Conservation (phyloP, 2,888 invertebrate genomes). For the Diploptera punctata region DNA sequence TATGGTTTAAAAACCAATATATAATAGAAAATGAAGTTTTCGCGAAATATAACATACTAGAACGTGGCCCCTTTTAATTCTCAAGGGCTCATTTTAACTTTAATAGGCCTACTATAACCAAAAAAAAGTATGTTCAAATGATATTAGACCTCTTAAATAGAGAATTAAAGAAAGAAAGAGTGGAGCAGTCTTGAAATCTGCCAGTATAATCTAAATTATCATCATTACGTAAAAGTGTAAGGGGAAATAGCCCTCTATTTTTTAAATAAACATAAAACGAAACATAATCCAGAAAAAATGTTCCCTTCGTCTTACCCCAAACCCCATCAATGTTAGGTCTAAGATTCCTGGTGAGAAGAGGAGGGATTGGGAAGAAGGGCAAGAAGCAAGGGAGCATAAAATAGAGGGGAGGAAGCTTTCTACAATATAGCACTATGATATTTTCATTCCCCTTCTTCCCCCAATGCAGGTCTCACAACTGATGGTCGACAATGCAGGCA, state of each 20-base stretch:
- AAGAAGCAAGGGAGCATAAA: background rate
- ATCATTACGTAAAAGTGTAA: background rate
- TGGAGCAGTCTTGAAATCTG: background rate
- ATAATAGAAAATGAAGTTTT: too few relatives aligned
- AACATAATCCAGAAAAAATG: constrained; percentile 1
- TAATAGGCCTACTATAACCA: too few relatives aligned
- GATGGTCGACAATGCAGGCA: constrained; percentile 29
- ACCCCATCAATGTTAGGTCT: background rate
- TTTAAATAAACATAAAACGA: constrained; percentile 8
- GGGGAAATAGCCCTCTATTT: background rate
- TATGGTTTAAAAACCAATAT: too few relatives aligned
- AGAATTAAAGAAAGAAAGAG: background rate
- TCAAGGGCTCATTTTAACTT: too few relatives aligned
- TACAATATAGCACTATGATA: background rate
- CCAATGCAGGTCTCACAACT: background rate
- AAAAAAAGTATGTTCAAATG: too few relatives aligned
- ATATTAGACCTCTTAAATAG: too few relatives aligned
- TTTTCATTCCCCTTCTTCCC: background rate
- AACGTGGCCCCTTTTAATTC: too few relatives aligned
- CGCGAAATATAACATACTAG: too few relatives aligned
- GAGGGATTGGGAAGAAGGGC: background rate
- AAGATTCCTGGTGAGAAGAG: background rate
- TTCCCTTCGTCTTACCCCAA: background rate
- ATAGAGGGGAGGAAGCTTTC: constrained; percentile 11
- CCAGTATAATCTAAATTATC: background rate